These are phyloP conservation scores for Mylabris sibirica DNA, from an alignment of 2,888 invertebrate genomes.

Conservation along the genomic window DNA sequence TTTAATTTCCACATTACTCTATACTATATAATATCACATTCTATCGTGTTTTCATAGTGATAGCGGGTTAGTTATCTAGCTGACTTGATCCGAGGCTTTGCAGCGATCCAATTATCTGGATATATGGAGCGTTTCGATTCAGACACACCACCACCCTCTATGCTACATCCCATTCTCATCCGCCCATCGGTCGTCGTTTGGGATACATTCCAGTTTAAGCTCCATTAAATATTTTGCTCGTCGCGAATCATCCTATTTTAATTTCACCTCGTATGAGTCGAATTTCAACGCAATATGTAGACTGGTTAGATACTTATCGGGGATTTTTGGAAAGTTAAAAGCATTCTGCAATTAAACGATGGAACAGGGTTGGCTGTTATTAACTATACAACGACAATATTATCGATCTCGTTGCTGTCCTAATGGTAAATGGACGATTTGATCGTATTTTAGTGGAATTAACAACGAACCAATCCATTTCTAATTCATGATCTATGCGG, in stretches of 20 bases:
- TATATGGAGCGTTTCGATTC: conserved; percentile 61
- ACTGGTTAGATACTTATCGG: conserved; percentile 19
- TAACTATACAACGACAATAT: neutral
- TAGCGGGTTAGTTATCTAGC: conserved; percentile 60
- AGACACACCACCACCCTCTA: conserved; percentile 44
- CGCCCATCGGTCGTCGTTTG: conserved; percentile 43
- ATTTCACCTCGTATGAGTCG: conserved; percentile 37
- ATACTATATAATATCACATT: conserved; percentile 47
- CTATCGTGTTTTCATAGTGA: conserved; percentile 53
- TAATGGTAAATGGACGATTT: neutral
- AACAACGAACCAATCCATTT: neutral
- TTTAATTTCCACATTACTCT: conserved; percentile 42
- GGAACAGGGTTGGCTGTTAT: neutral
- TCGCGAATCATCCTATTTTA: conserved; percentile 38
- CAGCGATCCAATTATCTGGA: conserved; percentile 61
- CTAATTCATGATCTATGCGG: neutral
- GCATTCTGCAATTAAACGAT: conserved; percentile 27
- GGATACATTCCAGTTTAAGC: conserved; percentile 55
- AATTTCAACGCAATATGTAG: conserved; percentile 26
- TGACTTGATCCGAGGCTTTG: conserved; percentile 60
- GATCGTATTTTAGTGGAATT: no score
- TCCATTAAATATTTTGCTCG: conserved; percentile 50
- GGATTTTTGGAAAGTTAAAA: conserved; percentile 24
- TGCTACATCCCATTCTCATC: no score
- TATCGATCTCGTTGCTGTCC: neutral